A percentile compares a stretch with the other conserved stretches of the same genome.
Evolutionary conservation across 2,797 vertebrate species (phyloP).

Genomic region (Zalophus californianus): DNA sequence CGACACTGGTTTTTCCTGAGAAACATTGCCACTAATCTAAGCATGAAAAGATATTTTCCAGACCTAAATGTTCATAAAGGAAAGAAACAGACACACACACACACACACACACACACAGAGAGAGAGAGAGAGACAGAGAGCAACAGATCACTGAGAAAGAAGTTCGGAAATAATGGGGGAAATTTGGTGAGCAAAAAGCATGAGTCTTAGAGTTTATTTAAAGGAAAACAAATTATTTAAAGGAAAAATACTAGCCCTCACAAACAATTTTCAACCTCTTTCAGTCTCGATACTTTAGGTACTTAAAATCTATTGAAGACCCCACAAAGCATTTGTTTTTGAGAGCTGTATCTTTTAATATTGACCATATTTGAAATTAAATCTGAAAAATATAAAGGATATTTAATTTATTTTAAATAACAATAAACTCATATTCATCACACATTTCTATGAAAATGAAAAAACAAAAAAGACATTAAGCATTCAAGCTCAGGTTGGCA

Average conservation of each 20-base stretch:
- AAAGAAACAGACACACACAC: neutral
- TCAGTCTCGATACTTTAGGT: neutral
- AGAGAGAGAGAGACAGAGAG: neutral
- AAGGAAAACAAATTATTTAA: neutral
- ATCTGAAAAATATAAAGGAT: neutral
- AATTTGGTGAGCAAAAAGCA: neutral
- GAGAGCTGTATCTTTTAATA: neutral
- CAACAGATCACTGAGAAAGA: neutral
- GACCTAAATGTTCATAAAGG: neutral
- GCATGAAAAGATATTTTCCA: neutral
- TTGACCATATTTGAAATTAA: neutral
- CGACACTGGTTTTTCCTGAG: neutral
- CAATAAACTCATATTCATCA: neutral
- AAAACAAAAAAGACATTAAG: neutral
- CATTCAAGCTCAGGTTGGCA: neutral
- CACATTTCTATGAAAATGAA: neutral
- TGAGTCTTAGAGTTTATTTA: neutral
- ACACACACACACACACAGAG: neutral
- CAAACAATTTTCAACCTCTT: neutral
- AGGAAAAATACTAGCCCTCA: neutral
- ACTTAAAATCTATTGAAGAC: conserved; percentile 9
- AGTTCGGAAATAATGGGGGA: neutral
- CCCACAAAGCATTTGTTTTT: neutral
- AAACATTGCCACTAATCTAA: neutral
- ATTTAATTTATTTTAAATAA: neutral